Evolutionary conservation across 2,888 invertebrate species (phyloP), one percentile per base, ranked within the genome.

Genomic region (Raillietiella orientalis): DNA sequence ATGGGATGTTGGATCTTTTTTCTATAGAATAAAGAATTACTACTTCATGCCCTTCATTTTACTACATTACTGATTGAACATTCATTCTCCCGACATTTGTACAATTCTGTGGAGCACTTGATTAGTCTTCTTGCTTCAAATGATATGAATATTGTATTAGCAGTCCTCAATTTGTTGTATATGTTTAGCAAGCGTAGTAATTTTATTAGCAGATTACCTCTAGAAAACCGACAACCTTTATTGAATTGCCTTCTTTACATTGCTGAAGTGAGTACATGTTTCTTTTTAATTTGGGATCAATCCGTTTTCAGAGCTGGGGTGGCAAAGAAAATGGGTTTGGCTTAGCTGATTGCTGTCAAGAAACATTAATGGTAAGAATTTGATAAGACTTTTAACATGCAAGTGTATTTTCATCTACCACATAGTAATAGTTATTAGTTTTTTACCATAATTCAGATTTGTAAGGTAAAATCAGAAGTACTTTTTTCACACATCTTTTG

Each of bases 131-230:
- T 75, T 36, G 60, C 65, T 30, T 70, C 71, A 26, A 65, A 64
- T 44, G 66, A 72, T 41, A 66, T 75, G 64, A 60, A 66, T 35
- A 59, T 72, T 26, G 67, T 74, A n/a, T 52, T 74, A 28, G 67
- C 65, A 34, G 72, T 75, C 26, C 52, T 77, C 28, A 71, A 71
- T 47, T 53, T 77, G 31, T 53, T 77, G 11, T 77, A 72, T 44
- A 74, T 74, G 58, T 74, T 75, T 47, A 72, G 72, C 33, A 74
- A 74, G 47, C 55, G 74, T 31, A 71, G 71, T 42, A 74, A 72
- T 46, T 74, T 72, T 41, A 69, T 74, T 36, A 65, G 70, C 24
- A 57, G 71, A 32, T 49, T 72, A 33, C 59, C 60, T 37, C 56
- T 55, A 35, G 64, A 65, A 34, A 66, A 66, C 45, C 55, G 64